Conservation (phyloP, 1,140 invertebrate genomes). For the Listronotus bonariensis region DNA sequence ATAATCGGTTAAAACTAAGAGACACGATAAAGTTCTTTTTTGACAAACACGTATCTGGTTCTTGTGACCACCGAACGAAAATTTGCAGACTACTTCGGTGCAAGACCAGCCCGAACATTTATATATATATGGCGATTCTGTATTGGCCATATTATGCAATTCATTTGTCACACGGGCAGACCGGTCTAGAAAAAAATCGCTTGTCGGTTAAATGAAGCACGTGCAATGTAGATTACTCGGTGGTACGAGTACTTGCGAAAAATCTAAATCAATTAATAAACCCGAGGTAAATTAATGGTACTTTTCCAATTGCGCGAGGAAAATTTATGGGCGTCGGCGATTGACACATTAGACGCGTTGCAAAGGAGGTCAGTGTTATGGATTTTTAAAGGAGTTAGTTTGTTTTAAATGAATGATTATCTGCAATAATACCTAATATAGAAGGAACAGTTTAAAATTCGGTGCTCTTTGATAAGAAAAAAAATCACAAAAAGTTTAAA, state of each 20-base stretch:
- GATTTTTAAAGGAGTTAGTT: too few species aligned
- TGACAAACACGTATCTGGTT: too few species aligned
- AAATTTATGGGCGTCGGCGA: slow-evolving; percentile 7
- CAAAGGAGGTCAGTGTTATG: slow-evolving; percentile 19
- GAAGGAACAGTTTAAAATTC: too few species aligned
- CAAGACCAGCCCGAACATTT: slow-evolving; percentile 15
- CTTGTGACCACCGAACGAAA: slow-evolving; percentile 19
- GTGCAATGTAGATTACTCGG: slow-evolving; percentile 20
- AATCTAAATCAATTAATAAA: slow-evolving; percentile 27
- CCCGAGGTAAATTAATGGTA: slow-evolving; percentile 6
- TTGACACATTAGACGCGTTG: slow-evolving; percentile 4
- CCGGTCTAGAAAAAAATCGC: slow-evolving; percentile 26
- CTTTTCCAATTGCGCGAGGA: neutral
- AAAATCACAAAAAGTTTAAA: too few species aligned
- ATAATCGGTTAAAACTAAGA: too few species aligned
- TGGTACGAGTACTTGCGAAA: slow-evolving; percentile 2
- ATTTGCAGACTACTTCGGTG: slow-evolving; percentile 8
- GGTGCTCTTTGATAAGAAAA: too few species aligned
- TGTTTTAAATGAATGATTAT: too few species aligned
- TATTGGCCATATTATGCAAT: slow-evolving; percentile 29
- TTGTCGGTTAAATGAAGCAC: slow-evolving; percentile 7
- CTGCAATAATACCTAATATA: too few species aligned
- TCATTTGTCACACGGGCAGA: slow-evolving; percentile 20
- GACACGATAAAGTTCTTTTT: too few species aligned
- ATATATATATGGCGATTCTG: slow-evolving; percentile 29